phyloP scores from a whole-genome alignment of 2,888 invertebrate genomes.

The Hyalella azteca region DNA sequence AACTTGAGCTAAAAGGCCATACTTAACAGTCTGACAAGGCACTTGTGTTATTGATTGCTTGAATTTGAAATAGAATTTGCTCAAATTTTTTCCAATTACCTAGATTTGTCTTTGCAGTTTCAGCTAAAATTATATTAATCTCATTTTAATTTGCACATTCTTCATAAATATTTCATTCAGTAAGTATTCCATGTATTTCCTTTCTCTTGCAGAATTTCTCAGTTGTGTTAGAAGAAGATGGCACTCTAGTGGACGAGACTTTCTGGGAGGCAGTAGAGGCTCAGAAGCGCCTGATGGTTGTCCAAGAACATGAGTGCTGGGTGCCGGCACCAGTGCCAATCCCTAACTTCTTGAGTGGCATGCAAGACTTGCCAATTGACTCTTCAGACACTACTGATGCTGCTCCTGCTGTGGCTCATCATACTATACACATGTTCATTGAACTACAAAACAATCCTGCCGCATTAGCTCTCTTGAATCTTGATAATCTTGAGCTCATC shows the following conservation, averaged over 20 bases:
- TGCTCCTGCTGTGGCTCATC: slow-evolving; percentile 16
- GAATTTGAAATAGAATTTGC: too few relatives aligned
- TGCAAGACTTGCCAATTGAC: slow-evolving; percentile 15
- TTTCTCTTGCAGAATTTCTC: slow-evolving; percentile 18
- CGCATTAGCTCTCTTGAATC: slow-evolving; percentile 47
- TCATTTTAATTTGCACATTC: not conserved
- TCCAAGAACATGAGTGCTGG: slow-evolving; percentile 48
- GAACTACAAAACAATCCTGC: slow-evolving; percentile 55
- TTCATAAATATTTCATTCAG: not conserved
- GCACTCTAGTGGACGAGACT: slow-evolving; percentile 52
- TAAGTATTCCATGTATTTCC: too few relatives aligned
- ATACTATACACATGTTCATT: slow-evolving; percentile 44
- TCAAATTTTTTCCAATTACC: too few relatives aligned
- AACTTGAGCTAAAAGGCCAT: too few relatives aligned
- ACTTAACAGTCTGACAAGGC: too few relatives aligned
- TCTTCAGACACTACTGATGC: slow-evolving; percentile 47
- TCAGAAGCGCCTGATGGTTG: slow-evolving; percentile 50
- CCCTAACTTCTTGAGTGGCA: slow-evolving; percentile 34
- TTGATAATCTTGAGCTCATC: slow-evolving; percentile 54
- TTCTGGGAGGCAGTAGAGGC: slow-evolving; percentile 53
- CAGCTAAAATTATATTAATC: not conserved
- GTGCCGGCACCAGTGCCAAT: slow-evolving; percentile 47
- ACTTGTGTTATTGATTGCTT: too few relatives aligned
- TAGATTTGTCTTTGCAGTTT: too few relatives aligned
- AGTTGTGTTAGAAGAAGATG: slow-evolving; percentile 57